Conservation (phyloP, 2,113 vertebrate species). For the Grallaria varia region DNA sequence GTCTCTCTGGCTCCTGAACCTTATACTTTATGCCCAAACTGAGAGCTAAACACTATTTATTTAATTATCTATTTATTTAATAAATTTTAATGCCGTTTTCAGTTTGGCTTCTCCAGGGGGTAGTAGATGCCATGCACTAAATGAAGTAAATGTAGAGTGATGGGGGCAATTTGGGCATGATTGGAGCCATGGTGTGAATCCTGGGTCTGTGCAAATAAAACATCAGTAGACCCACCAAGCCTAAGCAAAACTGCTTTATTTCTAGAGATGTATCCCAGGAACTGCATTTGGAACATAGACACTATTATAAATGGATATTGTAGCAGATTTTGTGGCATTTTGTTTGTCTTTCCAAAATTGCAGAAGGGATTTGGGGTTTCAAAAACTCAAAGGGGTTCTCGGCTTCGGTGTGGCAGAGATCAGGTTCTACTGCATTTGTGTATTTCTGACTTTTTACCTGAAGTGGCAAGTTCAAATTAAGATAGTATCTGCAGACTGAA, state of each 20-base stretch:
- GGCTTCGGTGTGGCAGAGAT: neutral
- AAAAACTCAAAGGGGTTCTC: neutral
- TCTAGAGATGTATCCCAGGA: neutral
- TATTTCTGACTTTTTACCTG: neutral
- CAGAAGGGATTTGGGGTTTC: neutral
- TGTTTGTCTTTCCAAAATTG: neutral
- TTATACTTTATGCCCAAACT: neutral
- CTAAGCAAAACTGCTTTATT: neutral
- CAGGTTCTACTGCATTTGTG: neutral
- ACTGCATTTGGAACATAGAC: neutral
- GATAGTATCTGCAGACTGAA: neutral
- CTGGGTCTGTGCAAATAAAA: neutral
- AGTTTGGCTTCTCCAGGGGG: neutral
- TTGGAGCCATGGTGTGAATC: neutral
- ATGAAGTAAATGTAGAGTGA: neutral
- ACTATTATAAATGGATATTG: neutral
- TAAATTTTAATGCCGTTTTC: neutral
- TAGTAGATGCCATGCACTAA: neutral
- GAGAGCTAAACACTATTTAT: neutral
- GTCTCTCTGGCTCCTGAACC: neutral
- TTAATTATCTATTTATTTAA: neutral
- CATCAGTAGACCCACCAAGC: neutral
- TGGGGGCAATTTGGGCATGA: neutral
- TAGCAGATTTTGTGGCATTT: neutral
- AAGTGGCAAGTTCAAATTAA: neutral